phyloP scores from a whole-genome alignment of 2,113 vertebrate genomes.

The Pimephales promelas region DNA sequence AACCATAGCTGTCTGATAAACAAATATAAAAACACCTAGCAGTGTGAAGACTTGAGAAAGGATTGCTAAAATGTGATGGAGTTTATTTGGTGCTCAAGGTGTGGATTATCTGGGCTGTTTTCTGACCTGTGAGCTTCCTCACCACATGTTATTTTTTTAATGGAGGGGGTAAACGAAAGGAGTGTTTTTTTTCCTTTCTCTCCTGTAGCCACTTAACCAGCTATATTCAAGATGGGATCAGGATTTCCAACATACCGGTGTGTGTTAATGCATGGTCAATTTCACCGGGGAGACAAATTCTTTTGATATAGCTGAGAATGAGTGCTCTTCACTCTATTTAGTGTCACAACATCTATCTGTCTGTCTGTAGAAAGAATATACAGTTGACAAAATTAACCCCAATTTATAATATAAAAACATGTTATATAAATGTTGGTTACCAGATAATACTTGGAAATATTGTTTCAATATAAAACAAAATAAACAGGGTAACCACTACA shows the following conservation, averaged over 20 bases:
- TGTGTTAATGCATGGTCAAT: slow-evolving; percentile 8
- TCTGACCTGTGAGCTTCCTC: slow-evolving; percentile 5
- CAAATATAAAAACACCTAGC: background rate
- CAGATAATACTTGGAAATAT: background rate
- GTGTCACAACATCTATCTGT: background rate
- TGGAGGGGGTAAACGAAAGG: background rate
- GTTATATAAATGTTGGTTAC: background rate
- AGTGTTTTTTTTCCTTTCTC: slow-evolving; percentile 5
- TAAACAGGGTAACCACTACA: background rate
- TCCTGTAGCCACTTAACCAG: slow-evolving; percentile 11
- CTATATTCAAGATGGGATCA: slow-evolving; percentile 30
- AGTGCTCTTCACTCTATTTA: background rate
- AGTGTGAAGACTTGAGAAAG: background rate
- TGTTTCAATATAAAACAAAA: background rate
- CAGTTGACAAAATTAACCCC: background rate
- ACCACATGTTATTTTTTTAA: background rate
- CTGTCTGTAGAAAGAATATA: background rate
- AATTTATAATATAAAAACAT: background rate
- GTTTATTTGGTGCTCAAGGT: background rate
- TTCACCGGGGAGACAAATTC: slow-evolving; percentile 4
- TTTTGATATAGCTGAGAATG: background rate
- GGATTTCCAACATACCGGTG: background rate
- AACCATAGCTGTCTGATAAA: background rate
- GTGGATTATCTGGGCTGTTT: background rate
- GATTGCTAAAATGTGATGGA: background rate